Evolutionary conservation across 2,797 vertebrate species (phyloP), one percentile per base, ranked within the genome.

Genomic region (Sebastes vulpes): DNA sequence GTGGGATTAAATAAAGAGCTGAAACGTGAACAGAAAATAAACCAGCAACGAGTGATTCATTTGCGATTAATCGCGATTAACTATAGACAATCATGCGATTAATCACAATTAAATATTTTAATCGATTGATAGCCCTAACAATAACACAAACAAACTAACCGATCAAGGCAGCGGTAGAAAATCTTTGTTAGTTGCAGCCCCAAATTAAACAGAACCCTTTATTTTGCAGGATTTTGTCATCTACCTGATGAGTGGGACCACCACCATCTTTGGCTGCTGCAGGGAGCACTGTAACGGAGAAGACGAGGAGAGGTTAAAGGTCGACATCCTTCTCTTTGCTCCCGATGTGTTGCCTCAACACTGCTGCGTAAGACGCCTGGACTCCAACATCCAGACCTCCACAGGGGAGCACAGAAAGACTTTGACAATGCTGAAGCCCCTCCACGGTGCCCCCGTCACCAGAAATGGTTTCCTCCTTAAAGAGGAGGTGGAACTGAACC

Each of bases 241-340:
- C 83, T 96, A 97, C 84, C 87, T 96, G 72, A 93, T 97, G 94
- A 96, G 94, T 2, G 95, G 95, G 10, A 94, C 84, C 75, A 94
- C 83, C 82, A 95, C 94, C 79, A 84, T 95, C 67, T 95, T 97
- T 2, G 96, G 95, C 82, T 91, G 92, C 88, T 95, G 92, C 82
- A 64, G 82, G 53, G 95, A 96, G 60, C 94, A 95, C 73, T 35
- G 76, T 10, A 80, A 86, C 48, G 92, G 86, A 1, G 94, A 95
- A 8, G 95, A 96, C 1, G 92, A 95, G 82, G 96, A 97, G 68
- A 79, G 81, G 4, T 21, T 95, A 4, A 96, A 96, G 87, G 94
- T 97, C 1, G 96, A 97, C 90, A 92, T 96, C 82, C 86, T 95
- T 4, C 94, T 97, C n/a, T 96, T 94, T 14, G 96, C 95, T 6